Evolutionary conservation across 2,797 vertebrate genomes (phyloP), one percentile per base, ranked within the genome.

Genomic region (Phylloscopus collybita): DNA sequence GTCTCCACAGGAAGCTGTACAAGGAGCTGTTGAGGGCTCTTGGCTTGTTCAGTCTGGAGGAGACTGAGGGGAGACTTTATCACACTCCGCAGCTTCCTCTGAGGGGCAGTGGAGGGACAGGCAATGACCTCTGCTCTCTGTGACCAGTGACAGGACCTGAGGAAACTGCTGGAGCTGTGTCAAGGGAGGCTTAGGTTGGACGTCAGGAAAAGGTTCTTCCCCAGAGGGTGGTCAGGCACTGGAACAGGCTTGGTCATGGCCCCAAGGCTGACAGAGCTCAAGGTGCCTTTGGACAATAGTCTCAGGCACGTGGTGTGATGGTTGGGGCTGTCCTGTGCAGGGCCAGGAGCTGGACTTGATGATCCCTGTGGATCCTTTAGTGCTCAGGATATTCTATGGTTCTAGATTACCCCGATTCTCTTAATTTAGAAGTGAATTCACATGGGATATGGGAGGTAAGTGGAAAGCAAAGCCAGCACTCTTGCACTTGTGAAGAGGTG

Each of bases 201-300:
- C 16, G 15, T 22, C n/a, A 51, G 29, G 25, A 38, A 62, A 76
- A 76, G 32, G 27, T 45, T 76, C 36, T 76, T 82, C 14, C 11
- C 11, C 7, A 34, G 32, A 38, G 38, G 3, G 16, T 36, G 23
- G 9, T 29, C 1, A 1, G 30, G 16, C 32, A 17, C 32, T 21
- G 57, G 49, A 64, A 36, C 36, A 44, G 30, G 17, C 30, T 64
- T 32, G 25, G 16, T 32, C 44, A 23, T 11, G 18, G 53, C 14
- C 25, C n/a, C n/a, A 34, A 60, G 20, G 47, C 29, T 34, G 21
- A 13, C 47, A 15, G 45, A 60, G 47, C 76, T 73, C 54, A 26
- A 40, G 30, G 21, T 2, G 9, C 1, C 0, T 60, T 73, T 34
- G n/a, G 38, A 30, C 6, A 21, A 12, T 4, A 23, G 8, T 51